A percentile compares a stretch with the other conserved stretches of the same genome.
Conservation (phyloP, 2,888 invertebrate genomes). For the Hyposoter dolosus region DNA sequence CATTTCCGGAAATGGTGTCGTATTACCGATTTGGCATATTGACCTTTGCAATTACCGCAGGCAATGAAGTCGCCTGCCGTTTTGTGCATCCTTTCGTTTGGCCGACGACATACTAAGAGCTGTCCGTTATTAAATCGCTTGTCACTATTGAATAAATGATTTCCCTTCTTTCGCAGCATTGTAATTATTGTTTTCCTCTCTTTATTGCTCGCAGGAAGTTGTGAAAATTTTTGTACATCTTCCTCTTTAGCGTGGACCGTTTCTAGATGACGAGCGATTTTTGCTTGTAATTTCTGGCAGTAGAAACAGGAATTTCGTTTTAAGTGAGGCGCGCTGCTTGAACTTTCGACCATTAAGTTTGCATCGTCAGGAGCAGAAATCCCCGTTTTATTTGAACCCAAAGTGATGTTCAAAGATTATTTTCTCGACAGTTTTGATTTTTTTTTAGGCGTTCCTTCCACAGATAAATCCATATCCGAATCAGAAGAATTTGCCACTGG, state of each 20-base stretch:
- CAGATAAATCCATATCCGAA: too few relatives aligned
- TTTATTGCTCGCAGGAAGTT: slow-evolving; percentile 27
- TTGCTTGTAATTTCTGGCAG: slow-evolving; percentile 59
- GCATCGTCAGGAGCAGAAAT: slow-evolving; percentile 39
- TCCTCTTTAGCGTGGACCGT: slow-evolving; percentile 47
- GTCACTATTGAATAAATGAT: slow-evolving; percentile 60
- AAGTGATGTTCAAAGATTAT: not conserved
- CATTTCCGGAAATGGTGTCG: slow-evolving; percentile 52
- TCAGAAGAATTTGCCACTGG: not conserved
- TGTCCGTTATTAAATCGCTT: slow-evolving; percentile 45
- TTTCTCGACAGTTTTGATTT: not conserved
- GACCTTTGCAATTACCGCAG: slow-evolving; percentile 61
- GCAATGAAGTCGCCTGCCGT: slow-evolving; percentile 52
- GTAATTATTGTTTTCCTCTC: slow-evolving; percentile 54
- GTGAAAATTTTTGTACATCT: slow-evolving; percentile 59
- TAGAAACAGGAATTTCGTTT: slow-evolving; percentile 64
- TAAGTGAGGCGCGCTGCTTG: slow-evolving; percentile 1
- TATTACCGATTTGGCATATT: slow-evolving; percentile 46
- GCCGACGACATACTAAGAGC: slow-evolving; percentile 56
- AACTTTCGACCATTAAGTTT: not conserved
- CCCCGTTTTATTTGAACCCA: slow-evolving; percentile 8
- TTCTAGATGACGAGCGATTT: slow-evolving; percentile 65
- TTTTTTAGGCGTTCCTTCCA: too few relatives aligned
- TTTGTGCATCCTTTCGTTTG: slow-evolving; percentile 41
- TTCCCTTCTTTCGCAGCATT: slow-evolving; percentile 52